Percentiles rank a stretch among this genome's conserved stretches.
Evolutionary conservation across 2,797 vertebrate species (phyloP).

Genomic region (Hippopotamyrus pictus): DNA sequence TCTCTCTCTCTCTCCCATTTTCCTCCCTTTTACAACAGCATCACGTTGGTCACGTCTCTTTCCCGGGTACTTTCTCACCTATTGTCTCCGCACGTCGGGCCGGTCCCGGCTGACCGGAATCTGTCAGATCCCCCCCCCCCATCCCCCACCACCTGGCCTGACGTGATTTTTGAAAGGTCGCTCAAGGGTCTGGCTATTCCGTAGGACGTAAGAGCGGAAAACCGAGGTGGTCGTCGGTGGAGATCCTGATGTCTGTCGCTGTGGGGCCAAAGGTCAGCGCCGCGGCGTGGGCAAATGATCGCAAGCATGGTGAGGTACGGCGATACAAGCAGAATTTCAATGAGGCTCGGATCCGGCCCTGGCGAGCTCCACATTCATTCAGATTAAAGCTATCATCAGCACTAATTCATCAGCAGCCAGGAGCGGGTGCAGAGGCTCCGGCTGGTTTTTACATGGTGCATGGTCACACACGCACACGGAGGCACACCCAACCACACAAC

Average conservation of each 20-base stretch:
- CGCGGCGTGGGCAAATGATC: slow-evolving; percentile 48
- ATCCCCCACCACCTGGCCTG: not conserved
- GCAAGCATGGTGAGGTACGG: slow-evolving; percentile 40
- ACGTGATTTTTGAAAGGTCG: not conserved
- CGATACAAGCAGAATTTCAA: slow-evolving; percentile 40
- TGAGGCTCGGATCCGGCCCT: slow-evolving; percentile 60
- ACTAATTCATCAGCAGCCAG: slow-evolving; percentile 54
- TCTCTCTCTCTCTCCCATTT: not conserved
- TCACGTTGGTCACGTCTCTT: not conserved
- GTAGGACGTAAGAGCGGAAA: not conserved
- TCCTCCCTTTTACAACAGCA: not conserved
- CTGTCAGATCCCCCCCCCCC: not conserved
- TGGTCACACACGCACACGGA: slow-evolving; percentile 12
- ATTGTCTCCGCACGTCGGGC: not conserved
- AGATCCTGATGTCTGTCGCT: slow-evolving; percentile 36
- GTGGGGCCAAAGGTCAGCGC: slow-evolving; percentile 59
- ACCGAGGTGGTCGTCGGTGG: not conserved
- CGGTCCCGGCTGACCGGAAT: not conserved
- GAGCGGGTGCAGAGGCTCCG: not conserved
- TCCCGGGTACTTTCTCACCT: not conserved
- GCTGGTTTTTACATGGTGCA: not conserved
- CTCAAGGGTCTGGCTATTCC: not conserved
- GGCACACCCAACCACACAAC: not conserved
- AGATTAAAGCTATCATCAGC: slow-evolving; percentile 63
- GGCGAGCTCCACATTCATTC: slow-evolving; percentile 55